Percentiles rank a stretch among this genome's conserved stretches.
Conservation (phyloP, 64 coral and sea anemone genomes). For the Montipora foliosa region DNA sequence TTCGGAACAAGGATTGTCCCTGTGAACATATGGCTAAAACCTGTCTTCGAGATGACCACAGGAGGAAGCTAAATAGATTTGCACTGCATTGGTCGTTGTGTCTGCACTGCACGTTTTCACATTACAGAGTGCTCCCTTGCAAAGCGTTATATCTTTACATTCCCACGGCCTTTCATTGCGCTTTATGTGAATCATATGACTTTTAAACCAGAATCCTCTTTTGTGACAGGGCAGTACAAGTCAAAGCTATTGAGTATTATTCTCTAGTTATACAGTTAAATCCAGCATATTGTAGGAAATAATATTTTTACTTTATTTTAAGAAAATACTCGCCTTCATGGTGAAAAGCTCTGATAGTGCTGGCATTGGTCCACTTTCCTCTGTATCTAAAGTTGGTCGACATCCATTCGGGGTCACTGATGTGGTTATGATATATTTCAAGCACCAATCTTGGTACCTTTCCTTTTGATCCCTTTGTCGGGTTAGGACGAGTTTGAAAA, state of each 20-base stretch:
- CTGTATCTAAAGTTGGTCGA: slow-evolving; percentile 90
- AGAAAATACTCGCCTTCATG: slow-evolving; percentile 69
- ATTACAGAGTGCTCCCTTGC: background rate
- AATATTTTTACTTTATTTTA: background rate
- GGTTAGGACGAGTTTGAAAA: slow-evolving; percentile 74
- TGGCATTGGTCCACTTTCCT: slow-evolving; percentile 84
- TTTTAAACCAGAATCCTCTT: no score
- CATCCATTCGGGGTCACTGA: slow-evolving; percentile 83
- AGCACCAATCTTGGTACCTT: slow-evolving; percentile 81
- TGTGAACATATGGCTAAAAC: background rate
- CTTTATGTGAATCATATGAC: no score
- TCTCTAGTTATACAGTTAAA: background rate
- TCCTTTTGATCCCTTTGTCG: slow-evolving; percentile 35
- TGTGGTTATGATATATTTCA: slow-evolving; percentile 90
- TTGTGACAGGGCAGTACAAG: background rate
- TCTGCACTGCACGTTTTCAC: slow-evolving; percentile 9
- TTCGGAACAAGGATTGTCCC: background rate
- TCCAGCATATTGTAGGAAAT: background rate
- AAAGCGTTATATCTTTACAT: background rate
- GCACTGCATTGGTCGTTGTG: slow-evolving; percentile 40
- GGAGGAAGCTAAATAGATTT: background rate
- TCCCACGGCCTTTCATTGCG: background rate
- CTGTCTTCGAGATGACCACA: slow-evolving; percentile 3
- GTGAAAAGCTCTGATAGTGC: slow-evolving; percentile 91
- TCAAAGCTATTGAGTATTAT: background rate